Evolutionary conservation across 2,888 invertebrate genomes (phyloP).

Genomic region (Nipponacmea schrenckii): DNA sequence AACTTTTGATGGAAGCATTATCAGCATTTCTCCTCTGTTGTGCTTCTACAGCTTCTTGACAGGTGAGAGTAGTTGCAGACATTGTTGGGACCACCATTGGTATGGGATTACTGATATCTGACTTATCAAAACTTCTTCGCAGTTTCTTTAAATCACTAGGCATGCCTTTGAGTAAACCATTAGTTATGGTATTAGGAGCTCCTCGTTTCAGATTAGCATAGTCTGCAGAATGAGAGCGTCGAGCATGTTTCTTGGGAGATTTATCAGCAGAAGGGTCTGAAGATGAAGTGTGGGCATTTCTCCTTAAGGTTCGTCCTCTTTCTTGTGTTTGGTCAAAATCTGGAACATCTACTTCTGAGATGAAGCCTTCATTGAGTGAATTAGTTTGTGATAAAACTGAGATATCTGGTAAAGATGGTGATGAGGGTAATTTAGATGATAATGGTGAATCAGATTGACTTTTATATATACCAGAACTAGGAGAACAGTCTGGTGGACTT

Average conservation of each 20-base stretch:
- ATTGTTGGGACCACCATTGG: slow-evolving; percentile 37
- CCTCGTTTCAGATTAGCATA: slow-evolving; percentile 44
- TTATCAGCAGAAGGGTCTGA: background rate
- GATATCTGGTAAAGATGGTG: slow-evolving; percentile 18
- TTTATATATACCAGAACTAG: slow-evolving; percentile 16
- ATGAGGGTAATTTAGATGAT: slow-evolving; percentile 12
- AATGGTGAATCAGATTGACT: slow-evolving; percentile 16
- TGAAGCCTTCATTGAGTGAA: slow-evolving; percentile 51
- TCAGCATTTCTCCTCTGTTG: background rate
- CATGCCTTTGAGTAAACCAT: slow-evolving; percentile 50
- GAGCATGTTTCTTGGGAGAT: slow-evolving; percentile 15
- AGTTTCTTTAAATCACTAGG: slow-evolving; percentile 41
- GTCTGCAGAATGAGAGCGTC: slow-evolving; percentile 31
- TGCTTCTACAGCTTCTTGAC: background rate
- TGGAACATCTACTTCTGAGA: slow-evolving; percentile 19
- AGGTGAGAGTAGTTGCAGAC: background rate
- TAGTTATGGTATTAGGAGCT: slow-evolving; percentile 54
- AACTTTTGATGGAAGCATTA: background rate
- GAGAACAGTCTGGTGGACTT: slow-evolving; percentile 30
- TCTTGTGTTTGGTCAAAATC: slow-evolving; percentile 17
- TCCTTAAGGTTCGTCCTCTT: background rate
- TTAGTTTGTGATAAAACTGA: slow-evolving; percentile 22
- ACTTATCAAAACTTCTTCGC: slow-evolving; percentile 50
- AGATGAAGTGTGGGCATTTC: slow-evolving; percentile 14
- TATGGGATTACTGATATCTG: slow-evolving; percentile 43